Evolutionary conservation across 2,113 vertebrate genomes (phyloP).

Genomic region (Dolichallabes microphthalmus): DNA sequence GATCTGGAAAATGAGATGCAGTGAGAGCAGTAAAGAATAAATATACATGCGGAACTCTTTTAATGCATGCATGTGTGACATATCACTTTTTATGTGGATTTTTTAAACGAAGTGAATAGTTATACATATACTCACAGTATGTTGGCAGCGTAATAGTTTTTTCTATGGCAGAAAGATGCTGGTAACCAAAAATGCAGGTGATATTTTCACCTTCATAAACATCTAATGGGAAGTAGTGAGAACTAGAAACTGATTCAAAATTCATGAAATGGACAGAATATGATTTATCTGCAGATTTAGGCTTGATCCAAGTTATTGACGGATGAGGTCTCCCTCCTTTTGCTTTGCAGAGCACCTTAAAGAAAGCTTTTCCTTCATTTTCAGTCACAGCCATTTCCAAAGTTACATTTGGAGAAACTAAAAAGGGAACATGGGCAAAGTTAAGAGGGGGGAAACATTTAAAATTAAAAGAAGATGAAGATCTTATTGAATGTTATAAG

Average conservation of each 20-base stretch:
- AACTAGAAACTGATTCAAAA: slow-evolving; percentile 46
- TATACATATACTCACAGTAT: slow-evolving; percentile 63
- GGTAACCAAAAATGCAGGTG: slow-evolving; percentile 66
- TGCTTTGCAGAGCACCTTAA: slow-evolving; percentile 67
- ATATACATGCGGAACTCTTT: background rate
- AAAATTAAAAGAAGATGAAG: background rate
- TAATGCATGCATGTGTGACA: background rate
- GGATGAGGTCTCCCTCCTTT: slow-evolving; percentile 67
- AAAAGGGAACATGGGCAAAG: slow-evolving; percentile 50
- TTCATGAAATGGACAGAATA: slow-evolving; percentile 18
- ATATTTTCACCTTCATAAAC: slow-evolving; percentile 57
- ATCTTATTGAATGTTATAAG: background rate
- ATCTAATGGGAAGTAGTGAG: slow-evolving; percentile 49
- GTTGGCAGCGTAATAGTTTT: slow-evolving; percentile 57
- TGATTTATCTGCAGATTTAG: slow-evolving; percentile 27
- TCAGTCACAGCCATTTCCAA: slow-evolving; percentile 60
- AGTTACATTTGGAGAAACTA: slow-evolving; percentile 65
- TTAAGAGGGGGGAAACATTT: slow-evolving; percentile 10
- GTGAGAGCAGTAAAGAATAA: background rate
- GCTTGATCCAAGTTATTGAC: slow-evolving; percentile 62
- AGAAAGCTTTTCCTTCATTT: slow-evolving; percentile 56
- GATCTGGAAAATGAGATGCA: slow-evolving; percentile 55
- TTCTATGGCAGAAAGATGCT: slow-evolving; percentile 53
- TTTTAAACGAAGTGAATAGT: background rate
- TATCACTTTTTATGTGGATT: background rate